phyloP scores from a whole-genome alignment of 2,888 invertebrate species.

The Galeopsomyia nigrocyanea region DNA sequence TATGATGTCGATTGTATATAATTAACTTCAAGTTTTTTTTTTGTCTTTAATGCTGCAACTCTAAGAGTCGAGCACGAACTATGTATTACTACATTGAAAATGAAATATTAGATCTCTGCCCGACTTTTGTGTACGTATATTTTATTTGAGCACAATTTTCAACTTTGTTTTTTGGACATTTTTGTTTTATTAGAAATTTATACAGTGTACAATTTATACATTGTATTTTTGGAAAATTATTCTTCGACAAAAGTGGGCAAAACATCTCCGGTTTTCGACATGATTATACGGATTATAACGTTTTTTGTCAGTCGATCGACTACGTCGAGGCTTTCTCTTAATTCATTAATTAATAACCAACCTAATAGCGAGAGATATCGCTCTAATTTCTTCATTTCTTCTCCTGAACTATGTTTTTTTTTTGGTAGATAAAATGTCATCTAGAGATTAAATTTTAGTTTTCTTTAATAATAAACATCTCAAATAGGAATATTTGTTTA shows the following conservation, averaged over 20 bases:
- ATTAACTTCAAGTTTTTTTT: conserved; percentile 25
- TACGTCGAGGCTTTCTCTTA: conserved; percentile 41
- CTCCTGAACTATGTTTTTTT: conserved; percentile 3
- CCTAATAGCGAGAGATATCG: conserved; percentile 20
- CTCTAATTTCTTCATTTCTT: conserved; percentile 23
- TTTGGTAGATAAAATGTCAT: conserved; percentile 30
- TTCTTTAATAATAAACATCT: conserved; percentile 42
- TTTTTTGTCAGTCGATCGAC: conserved; percentile 45
- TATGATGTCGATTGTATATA: conserved; percentile 20
- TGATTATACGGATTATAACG: conserved; percentile 39
- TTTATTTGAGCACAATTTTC: no score
- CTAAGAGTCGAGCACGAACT: conserved; percentile 10
- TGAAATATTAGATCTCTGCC: conserved; percentile 20
- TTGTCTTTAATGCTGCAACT: conserved; percentile 20
- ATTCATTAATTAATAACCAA: conserved; percentile 25
- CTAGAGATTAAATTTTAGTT: conserved; percentile 39
- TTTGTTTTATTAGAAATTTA: no score
- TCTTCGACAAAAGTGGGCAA: conserved; percentile 12
- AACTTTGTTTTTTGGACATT: no score
- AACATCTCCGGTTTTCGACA: conserved; percentile 30
- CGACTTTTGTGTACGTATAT: conserved; percentile 15
- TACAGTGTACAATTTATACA: no score
- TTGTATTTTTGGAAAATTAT: not conserved
- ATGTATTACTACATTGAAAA: conserved; percentile 37
- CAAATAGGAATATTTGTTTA: conserved; percentile 42